These are phyloP conservation scores for Pampusana beccarii DNA, from an alignment of 2,113 vertebrate genomes.

Conservation along the genomic window DNA sequence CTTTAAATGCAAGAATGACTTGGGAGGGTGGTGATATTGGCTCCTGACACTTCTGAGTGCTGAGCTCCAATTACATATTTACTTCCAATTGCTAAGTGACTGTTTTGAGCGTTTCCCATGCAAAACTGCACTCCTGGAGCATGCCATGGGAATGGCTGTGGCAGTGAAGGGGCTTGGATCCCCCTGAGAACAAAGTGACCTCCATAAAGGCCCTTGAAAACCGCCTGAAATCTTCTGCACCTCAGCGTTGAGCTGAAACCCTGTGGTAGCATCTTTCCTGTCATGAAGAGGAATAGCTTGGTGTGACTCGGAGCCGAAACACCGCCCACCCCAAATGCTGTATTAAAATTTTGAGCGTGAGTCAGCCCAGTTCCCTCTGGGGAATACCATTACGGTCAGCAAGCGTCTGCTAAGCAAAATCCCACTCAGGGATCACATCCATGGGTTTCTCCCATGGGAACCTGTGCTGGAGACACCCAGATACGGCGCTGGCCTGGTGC, in stretches of 20 bases:
- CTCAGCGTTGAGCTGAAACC: neutral
- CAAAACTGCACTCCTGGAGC: neutral
- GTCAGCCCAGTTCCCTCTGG: conserved; percentile 11
- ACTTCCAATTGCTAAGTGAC: conserved; percentile 14
- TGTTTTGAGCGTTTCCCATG: neutral
- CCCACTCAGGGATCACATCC: neutral
- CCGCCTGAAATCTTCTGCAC: neutral
- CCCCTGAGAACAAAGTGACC: neutral
- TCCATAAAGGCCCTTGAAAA: neutral
- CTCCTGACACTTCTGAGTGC: neutral
- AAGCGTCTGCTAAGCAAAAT: neutral
- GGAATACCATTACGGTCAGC: neutral
- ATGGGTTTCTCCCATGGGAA: conserved; percentile 1
- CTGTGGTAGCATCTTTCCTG: neutral
- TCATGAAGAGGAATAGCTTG: neutral
- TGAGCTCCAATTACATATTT: conserved; percentile 22
- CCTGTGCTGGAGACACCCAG: neutral
- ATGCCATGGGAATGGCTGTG: neutral
- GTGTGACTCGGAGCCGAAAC: conserved; percentile 38
- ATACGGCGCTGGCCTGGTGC: accelerated
- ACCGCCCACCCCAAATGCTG: conserved; percentile 1
- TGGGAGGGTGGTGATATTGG: conserved; percentile 13
- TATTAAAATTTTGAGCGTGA: neutral
- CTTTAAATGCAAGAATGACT: neutral
- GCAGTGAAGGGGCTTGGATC: neutral